Evolutionary conservation across 2,797 vertebrate genomes (phyloP).

Genomic region (Kryptolebias ocellatus): DNA sequence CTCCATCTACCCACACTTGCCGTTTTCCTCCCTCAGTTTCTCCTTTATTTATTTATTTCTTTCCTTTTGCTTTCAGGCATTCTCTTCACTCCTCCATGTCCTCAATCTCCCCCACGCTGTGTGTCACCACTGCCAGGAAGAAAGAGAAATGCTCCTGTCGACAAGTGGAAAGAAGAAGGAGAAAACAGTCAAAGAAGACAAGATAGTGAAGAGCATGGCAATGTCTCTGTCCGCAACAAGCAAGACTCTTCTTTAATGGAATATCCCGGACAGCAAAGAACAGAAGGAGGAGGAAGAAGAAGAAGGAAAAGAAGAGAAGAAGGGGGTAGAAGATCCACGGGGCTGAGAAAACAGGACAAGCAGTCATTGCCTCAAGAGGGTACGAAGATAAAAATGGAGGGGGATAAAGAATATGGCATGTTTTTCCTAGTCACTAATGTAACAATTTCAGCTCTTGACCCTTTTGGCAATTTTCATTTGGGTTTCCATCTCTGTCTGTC

Average conservation of each 20-base stretch:
- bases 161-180: constrained; percentile 39
- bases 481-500: constrained; percentile 41
- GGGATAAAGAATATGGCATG: constrained; percentile 17
- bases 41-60: constrained; percentile 7
- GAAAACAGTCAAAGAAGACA: constrained; percentile 39
- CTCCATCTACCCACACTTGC: constrained; percentile 71
- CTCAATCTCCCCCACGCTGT: constrained; percentile 45
- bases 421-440: constrained; percentile 42
- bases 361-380: constrained; percentile 51
- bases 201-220: constrained; percentile 29
- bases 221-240: constrained; percentile 32
- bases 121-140: constrained; percentile 63
- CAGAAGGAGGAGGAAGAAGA: constrained; percentile 34
- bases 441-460: constrained; percentile 49
- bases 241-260: constrained; percentile 63
- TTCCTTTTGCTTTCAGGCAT: constrained; percentile 35
- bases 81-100: constrained; percentile 52
- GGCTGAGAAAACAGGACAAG: constrained; percentile 44
- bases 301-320: constrained; percentile 20
- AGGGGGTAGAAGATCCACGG: constrained; percentile 33
- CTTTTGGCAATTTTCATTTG: constrained; percentile 46
- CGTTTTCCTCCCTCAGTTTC: constrained; percentile 40
- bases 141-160: constrained; percentile 57
- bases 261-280: constrained; percentile 50
- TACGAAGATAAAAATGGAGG: constrained; percentile 47